Evolutionary conservation across 2,113 vertebrate species (phyloP).

Genomic region (Takifugu flavidus): DNA sequence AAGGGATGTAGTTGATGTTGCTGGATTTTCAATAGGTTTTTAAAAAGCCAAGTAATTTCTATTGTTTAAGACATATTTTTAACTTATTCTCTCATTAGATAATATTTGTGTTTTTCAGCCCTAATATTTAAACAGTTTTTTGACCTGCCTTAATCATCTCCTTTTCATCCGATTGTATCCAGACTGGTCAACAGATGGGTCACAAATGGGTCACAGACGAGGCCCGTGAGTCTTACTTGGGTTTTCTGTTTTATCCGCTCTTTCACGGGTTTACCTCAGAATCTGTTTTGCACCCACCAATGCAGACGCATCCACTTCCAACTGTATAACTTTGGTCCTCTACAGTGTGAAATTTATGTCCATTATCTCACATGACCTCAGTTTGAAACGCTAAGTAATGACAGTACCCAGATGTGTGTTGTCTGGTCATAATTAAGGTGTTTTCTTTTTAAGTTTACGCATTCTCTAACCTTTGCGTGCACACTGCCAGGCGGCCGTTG

Average conservation of each 20-base stretch:
- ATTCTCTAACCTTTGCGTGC: too few species aligned
- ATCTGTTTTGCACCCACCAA: slow-evolving; percentile 47
- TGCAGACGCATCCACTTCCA: slow-evolving; percentile 16
- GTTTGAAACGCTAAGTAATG: too few species aligned
- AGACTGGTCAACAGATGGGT: slow-evolving; percentile 17
- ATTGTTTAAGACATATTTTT: slow-evolving; percentile 50
- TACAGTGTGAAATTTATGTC: background rate
- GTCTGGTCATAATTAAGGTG: too few species aligned
- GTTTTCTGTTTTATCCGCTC: slow-evolving; percentile 22
- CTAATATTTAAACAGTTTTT: slow-evolving; percentile 14
- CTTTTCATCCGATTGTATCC: slow-evolving; percentile 61
- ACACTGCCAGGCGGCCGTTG: too few species aligned
- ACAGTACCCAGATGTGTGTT: too few species aligned
- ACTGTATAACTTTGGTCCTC: background rate
- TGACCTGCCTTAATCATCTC: slow-evolving; percentile 67
- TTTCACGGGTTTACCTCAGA: slow-evolving; percentile 62
- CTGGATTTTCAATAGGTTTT: slow-evolving; percentile 40
- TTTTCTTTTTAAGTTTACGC: too few species aligned
- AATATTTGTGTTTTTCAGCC: slow-evolving; percentile 30
- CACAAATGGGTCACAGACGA: slow-evolving; percentile 13
- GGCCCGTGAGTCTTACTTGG: slow-evolving; percentile 7
- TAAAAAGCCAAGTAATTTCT: slow-evolving; percentile 53
- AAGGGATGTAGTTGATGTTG: slow-evolving; percentile 52
- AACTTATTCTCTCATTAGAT: slow-evolving; percentile 45
- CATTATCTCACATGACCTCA: too few species aligned